These are phyloP conservation scores for Lacerta bilineata DNA, from an alignment of 2,797 vertebrate genomes.

Conservation along the genomic window DNA sequence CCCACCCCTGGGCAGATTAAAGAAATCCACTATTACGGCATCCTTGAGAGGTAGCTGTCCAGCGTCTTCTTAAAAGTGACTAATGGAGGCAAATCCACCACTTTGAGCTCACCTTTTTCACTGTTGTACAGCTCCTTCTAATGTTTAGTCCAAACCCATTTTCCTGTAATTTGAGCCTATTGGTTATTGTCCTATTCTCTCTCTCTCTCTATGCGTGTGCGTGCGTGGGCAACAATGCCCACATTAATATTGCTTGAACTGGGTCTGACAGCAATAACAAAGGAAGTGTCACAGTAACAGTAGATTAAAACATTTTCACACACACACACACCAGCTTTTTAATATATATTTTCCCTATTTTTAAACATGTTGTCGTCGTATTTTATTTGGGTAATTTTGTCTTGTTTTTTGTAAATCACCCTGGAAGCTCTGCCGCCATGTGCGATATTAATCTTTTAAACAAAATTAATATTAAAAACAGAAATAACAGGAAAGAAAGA, in stretches of 20 bases:
- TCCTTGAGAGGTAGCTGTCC: neutral
- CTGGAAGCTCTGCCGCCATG: neutral
- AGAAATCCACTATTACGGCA: neutral
- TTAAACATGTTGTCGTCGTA: neutral
- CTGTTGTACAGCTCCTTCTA: neutral
- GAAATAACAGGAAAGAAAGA: neutral
- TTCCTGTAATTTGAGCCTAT: neutral
- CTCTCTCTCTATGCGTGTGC: too few relatives aligned
- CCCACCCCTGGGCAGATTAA: neutral
- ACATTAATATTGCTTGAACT: neutral
- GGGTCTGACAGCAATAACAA: neutral
- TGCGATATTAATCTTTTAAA: neutral
- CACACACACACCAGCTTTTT: neutral
- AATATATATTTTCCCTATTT: neutral
- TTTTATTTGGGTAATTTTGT: neutral
- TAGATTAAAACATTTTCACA: neutral
- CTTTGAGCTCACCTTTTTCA: neutral
- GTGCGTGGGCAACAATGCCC: neutral
- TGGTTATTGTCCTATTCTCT: neutral
- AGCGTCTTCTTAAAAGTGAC: neutral
- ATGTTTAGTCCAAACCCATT: neutral
- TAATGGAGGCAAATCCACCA: neutral
- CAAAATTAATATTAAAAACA: neutral
- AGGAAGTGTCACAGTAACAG: neutral
- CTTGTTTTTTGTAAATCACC: neutral